phyloP scores from a whole-genome alignment of 2,888 invertebrate genomes.

The Drosophila fungiperda region DNA sequence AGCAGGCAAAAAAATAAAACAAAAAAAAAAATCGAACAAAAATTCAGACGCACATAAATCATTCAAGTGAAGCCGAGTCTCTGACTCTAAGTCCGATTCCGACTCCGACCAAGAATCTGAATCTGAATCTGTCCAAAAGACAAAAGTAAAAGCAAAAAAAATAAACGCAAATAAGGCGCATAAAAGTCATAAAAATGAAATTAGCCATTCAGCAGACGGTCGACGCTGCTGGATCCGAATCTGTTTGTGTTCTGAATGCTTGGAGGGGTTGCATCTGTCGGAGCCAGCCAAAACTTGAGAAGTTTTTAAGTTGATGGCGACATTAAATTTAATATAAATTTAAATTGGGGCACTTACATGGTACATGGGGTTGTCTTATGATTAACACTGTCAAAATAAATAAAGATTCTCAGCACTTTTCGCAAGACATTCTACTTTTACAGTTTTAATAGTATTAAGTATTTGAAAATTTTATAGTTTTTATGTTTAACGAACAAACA shows the following conservation, averaged over 20 bases:
- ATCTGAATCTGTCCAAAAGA: slow-evolving; percentile 39
- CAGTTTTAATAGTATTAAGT: neutral
- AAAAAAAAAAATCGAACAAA: slow-evolving; percentile 51
- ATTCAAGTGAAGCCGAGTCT: slow-evolving; percentile 45
- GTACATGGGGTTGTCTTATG: slow-evolving; percentile 1
- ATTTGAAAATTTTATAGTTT: neutral
- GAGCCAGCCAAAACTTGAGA: slow-evolving; percentile 19
- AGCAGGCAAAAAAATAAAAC: slow-evolving; percentile 35
- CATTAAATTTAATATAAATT: slow-evolving; percentile 48
- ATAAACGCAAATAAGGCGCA: slow-evolving; percentile 59
- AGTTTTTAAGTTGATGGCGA: slow-evolving; percentile 29
- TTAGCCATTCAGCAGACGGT: slow-evolving; percentile 64
- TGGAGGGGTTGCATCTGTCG: slow-evolving; percentile 10
- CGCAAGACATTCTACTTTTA: neutral
- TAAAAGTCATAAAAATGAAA: slow-evolving; percentile 77
- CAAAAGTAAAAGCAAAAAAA: slow-evolving; percentile 40
- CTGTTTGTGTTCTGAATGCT: slow-evolving; percentile 6
- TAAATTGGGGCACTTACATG: slow-evolving; percentile 30
- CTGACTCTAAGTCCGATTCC: slow-evolving; percentile 32
- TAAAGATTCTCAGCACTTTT: neutral
- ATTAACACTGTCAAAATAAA: neutral
- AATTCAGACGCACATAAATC: slow-evolving; percentile 61
- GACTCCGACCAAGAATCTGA: slow-evolving; percentile 7
- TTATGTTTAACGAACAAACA: neutral
- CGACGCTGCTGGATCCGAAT: too few relatives aligned